Conservation (phyloP, 2,888 invertebrate species). For the Uropetala carovei region DNA sequence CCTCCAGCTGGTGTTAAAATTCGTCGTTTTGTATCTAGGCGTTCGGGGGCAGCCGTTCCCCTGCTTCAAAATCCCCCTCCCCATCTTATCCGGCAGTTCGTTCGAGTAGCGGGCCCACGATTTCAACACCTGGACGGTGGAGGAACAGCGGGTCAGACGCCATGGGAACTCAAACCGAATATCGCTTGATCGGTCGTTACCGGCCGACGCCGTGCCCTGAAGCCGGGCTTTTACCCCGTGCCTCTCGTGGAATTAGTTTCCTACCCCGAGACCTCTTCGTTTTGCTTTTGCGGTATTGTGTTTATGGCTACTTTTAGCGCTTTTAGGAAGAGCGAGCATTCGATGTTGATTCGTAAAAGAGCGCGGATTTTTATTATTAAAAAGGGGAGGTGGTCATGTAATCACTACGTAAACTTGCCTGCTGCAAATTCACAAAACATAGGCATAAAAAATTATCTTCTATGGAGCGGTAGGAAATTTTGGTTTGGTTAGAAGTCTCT, state of each 20-base stretch:
- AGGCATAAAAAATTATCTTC: too few relatives aligned
- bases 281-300: too few relatives aligned
- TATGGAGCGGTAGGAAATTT: too few relatives aligned
- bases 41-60: conserved; percentile 9
- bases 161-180: conserved; percentile 11
- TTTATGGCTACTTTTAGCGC: too few relatives aligned
- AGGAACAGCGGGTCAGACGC: not conserved
- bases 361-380: too few relatives aligned
- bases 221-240: not conserved
- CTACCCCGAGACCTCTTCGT: not conserved
- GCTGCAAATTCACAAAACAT: too few relatives aligned
- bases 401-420: too few relatives aligned
- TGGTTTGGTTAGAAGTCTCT: too few relatives aligned
- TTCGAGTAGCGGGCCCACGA: not conserved
- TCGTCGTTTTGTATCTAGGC: not conserved
- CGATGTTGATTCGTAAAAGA: too few relatives aligned
- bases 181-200: conserved; percentile 16
- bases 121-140: conserved; percentile 35
- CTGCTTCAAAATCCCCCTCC: conserved; percentile 38
- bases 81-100: not conserved
- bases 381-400: too few relatives aligned
- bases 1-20: not conserved
- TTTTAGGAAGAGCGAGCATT: too few relatives aligned
- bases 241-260: not conserved
- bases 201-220: not conserved